phyloP scores from a whole-genome alignment of 2,113 vertebrate species.

The Antechinus flavipes region DNA sequence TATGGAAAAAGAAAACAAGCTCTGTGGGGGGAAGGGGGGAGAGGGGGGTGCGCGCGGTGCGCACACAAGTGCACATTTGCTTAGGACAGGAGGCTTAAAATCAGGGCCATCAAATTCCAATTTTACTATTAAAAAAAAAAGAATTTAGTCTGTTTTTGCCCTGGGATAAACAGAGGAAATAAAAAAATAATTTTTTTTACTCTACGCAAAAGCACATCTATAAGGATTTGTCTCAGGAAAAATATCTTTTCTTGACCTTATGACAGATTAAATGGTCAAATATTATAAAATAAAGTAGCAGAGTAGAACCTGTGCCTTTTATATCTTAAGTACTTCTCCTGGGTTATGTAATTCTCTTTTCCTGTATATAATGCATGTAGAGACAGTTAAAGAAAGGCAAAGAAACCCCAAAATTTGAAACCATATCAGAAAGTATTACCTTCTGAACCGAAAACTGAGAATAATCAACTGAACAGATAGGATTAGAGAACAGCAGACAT shows the following conservation, averaged over 20 bases:
- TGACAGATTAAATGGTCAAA: background rate
- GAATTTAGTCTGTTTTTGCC: background rate
- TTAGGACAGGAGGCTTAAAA: background rate
- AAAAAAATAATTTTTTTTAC: background rate
- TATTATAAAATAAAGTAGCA: background rate
- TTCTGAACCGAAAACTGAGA: background rate
- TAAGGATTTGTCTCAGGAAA: background rate
- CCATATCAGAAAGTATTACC: background rate
- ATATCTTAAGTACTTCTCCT: background rate
- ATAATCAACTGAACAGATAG: background rate
- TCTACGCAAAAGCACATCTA: background rate
- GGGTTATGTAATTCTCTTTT: background rate
- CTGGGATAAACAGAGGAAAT: background rate
- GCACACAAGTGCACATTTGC: background rate
- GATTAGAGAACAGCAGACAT: background rate
- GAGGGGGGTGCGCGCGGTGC: too few species aligned
- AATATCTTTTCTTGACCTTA: background rate
- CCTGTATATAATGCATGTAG: background rate
- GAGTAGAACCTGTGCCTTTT: background rate
- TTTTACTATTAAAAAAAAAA: background rate
- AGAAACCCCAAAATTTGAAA: background rate
- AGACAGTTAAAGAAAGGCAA: background rate
- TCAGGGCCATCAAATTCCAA: background rate
- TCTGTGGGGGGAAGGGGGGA: background rate
- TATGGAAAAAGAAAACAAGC: background rate